Evolutionary conservation across 2,797 vertebrate species (phyloP).

Genomic region (Ceryle rudis): DNA sequence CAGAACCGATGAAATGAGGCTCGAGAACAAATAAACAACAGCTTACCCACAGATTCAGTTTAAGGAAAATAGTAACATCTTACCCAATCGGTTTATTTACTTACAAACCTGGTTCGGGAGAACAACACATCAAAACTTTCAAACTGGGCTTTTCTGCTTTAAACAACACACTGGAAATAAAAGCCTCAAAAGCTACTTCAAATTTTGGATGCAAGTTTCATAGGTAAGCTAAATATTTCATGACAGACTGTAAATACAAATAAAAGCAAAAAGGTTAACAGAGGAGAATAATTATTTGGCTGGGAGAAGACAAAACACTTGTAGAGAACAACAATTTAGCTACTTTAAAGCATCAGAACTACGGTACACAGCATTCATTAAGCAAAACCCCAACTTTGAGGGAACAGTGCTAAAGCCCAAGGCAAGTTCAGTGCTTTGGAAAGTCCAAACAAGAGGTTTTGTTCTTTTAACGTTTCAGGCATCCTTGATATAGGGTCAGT

Average conservation of each 20-base stretch:
- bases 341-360: not conserved
- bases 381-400: not conserved
- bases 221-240: conserved; percentile 85
- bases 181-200: conserved; percentile 85
- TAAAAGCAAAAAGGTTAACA: conserved; percentile 83
- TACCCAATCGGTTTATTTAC: conserved; percentile 80
- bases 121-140: conserved; percentile 80
- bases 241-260: conserved; percentile 84
- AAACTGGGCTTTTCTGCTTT: conserved; percentile 82
- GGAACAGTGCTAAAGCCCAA: not conserved
- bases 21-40: conserved; percentile 67
- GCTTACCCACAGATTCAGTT: conserved; percentile 73
- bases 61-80: conserved; percentile 78
- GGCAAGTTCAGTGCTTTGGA: not conserved
- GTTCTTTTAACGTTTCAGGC: not conserved
- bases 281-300: conserved; percentile 41
- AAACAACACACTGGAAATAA: conserved; percentile 83
- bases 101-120: conserved; percentile 84
- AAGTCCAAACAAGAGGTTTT: not conserved
- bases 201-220: conserved; percentile 84
- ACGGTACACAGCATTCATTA: not conserved
- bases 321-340: conserved; percentile 17
- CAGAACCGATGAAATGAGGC: conserved; percentile 55
- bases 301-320: conserved; percentile 67
- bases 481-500: not conserved